Evolutionary conservation across 2,797 vertebrate genomes (phyloP).

Genomic region (Zalophus californianus): DNA sequence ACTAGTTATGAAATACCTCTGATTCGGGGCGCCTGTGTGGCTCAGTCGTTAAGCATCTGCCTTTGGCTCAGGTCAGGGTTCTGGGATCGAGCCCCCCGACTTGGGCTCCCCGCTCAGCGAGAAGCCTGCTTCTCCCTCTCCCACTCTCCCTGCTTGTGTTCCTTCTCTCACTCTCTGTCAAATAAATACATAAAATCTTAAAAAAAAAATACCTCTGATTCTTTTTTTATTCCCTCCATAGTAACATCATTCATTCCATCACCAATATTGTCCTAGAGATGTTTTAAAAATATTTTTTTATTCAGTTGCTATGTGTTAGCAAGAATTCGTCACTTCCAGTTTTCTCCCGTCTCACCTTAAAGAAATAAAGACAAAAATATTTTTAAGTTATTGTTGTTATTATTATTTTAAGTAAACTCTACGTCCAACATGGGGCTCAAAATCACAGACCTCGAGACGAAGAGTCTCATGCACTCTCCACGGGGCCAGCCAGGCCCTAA

Average conservation of each 20-base stretch:
- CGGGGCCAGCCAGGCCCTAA: background rate
- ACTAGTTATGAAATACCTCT: background rate
- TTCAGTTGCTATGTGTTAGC: background rate
- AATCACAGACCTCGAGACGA: background rate
- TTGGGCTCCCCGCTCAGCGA: too few species aligned
- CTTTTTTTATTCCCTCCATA: background rate
- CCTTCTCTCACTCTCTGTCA: too few species aligned
- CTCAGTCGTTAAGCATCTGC: too few species aligned
- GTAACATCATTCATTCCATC: background rate
- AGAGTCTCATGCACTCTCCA: background rate
- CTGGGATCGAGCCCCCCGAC: too few species aligned
- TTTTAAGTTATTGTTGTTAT: background rate
- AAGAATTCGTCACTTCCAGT: background rate
- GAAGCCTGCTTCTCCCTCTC: too few species aligned
- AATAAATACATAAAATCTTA: too few species aligned
- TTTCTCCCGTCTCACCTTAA: background rate
- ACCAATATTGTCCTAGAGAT: background rate
- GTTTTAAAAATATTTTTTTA: background rate
- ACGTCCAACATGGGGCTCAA: background rate
- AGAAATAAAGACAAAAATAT: background rate
- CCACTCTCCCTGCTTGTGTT: too few species aligned
- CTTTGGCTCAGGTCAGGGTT: too few species aligned
- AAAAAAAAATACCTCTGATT: background rate
- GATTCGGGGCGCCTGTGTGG: background rate
- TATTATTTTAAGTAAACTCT: background rate